These are phyloP conservation scores for Polia nebulosa DNA, from an alignment of 2,888 invertebrate genomes.

Conservation along the genomic window DNA sequence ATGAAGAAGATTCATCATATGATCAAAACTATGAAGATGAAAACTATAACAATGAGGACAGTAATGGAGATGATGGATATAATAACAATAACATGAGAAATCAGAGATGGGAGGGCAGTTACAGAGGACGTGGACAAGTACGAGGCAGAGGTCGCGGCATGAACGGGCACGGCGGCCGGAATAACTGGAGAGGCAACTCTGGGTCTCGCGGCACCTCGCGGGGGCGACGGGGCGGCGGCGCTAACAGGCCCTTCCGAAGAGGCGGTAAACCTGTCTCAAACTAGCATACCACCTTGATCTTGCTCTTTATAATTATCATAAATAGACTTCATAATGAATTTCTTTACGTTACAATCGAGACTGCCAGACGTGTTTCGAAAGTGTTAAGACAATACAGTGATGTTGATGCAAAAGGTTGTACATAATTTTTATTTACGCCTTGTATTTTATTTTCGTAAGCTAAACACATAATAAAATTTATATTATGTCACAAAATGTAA, in stretches of 20 bases:
- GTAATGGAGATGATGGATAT: conserved; percentile 78
- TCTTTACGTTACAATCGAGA: conserved; percentile 74
- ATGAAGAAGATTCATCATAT: conserved; percentile 69
- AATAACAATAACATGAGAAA: conserved; percentile 71
- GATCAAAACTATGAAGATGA: conserved; percentile 67
- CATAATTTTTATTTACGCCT: conserved; percentile 87
- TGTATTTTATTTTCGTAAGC: conserved; percentile 84
- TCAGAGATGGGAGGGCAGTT: conserved; percentile 83
- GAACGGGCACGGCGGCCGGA: conserved; percentile 84
- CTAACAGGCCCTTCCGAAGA: conserved; percentile 83
- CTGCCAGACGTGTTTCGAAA: conserved; percentile 78
- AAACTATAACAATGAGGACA: conserved; percentile 78
- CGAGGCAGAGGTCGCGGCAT: conserved; percentile 86
- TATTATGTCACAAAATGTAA: conserved; percentile 81
- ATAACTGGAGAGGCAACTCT: conserved; percentile 76
- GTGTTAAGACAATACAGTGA: conserved; percentile 84
- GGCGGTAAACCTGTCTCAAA: conserved; percentile 84
- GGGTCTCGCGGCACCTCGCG: conserved; percentile 80
- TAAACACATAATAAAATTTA: conserved; percentile 84
- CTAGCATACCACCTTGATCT: conserved; percentile 67
- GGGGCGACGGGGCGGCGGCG: conserved; percentile 77
- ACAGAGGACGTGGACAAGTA: conserved; percentile 76
- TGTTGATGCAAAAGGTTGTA: conserved; percentile 85
- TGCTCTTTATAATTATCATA: conserved; percentile 64
- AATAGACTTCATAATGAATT: conserved; percentile 75